phyloP scores from a whole-genome alignment of 2,113 vertebrate genomes.

The Chionis minor region DNA sequence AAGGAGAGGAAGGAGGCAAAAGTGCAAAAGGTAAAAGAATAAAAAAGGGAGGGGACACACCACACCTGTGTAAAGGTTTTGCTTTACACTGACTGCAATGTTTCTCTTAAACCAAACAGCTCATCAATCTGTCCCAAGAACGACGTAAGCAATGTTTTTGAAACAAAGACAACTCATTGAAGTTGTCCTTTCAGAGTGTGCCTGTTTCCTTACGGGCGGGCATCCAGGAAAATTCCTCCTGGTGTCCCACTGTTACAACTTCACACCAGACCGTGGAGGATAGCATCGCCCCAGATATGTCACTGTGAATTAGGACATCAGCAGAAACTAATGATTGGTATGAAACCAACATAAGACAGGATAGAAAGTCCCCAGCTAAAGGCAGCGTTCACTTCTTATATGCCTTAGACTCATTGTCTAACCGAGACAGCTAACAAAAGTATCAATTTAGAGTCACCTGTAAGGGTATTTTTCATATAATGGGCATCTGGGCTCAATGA shows the following conservation, averaged over 20 bases:
- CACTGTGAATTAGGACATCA: neutral
- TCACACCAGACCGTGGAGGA: neutral
- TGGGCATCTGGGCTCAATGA: neutral
- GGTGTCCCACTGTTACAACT: neutral
- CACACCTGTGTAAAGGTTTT: neutral
- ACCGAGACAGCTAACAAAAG: neutral
- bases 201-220: fast-evolving
- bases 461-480: neutral
- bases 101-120: neutral
- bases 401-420: neutral
- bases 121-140: neutral
- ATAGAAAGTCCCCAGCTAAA: neutral
- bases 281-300: neutral
- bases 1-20: neutral
- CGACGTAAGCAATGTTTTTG: neutral
- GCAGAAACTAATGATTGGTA: neutral
- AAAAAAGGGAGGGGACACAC: too few species aligned
- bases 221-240: neutral
- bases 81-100: neutral
- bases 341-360: neutral
- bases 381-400: neutral
- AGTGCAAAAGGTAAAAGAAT: neutral
- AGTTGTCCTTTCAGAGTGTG: neutral
- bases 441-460: neutral
- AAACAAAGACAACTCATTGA: neutral